Conservation (phyloP, 2,797 vertebrate species). For the Rhinella marina region DNA sequence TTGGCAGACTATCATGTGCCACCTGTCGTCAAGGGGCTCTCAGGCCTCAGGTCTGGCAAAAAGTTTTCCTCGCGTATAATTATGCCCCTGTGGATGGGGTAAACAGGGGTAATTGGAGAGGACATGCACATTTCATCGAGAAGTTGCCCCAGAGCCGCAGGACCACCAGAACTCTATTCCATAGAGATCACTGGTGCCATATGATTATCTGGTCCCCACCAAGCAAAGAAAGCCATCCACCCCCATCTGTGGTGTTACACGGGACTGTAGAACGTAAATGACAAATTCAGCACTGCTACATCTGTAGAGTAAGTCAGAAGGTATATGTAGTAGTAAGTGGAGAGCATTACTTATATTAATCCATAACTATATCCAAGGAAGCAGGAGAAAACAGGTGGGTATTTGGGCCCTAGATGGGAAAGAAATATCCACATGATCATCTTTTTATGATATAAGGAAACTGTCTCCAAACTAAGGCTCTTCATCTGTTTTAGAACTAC, state of each 20-base stretch:
- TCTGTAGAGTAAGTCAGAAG: too few relatives aligned
- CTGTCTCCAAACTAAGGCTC: neutral
- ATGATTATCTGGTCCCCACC: neutral
- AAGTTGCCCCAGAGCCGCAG: neutral
- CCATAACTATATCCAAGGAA: neutral
- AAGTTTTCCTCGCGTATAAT: neutral
- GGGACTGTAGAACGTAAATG: neutral
- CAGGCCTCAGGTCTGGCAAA: too few relatives aligned
- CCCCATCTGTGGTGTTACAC: neutral
- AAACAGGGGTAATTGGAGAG: too few relatives aligned
- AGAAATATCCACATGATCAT: neutral
- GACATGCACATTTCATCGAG: too few relatives aligned
- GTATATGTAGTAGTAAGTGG: neutral
- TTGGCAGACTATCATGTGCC: neutral
- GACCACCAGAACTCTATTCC: neutral
- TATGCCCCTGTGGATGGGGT: neutral
- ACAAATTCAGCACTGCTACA: neutral
- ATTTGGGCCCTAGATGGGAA: too few relatives aligned
- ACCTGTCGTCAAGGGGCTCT: neutral
- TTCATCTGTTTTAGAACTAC: neutral
- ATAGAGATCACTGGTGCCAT: neutral
- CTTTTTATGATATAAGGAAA: neutral
- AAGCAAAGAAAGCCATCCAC: neutral
- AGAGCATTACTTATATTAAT: neutral
- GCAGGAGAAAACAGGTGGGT: neutral